Evolutionary conservation across 2,888 invertebrate species (phyloP).

Genomic region (Chouioia cunea): DNA sequence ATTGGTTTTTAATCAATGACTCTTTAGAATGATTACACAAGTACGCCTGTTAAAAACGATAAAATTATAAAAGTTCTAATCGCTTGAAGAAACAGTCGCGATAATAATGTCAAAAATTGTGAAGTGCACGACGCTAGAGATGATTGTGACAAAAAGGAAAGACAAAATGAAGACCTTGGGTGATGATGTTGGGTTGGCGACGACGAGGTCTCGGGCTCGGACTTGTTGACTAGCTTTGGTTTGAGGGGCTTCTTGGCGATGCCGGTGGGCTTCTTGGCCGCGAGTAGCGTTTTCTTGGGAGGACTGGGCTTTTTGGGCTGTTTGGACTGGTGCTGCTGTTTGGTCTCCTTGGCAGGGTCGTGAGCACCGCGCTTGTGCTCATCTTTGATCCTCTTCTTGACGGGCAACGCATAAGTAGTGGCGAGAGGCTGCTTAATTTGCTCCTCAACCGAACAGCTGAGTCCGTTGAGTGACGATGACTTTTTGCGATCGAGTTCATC

Average conservation of each 20-base stretch:
- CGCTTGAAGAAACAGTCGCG: no score
- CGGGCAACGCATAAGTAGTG: conserved; percentile 24
- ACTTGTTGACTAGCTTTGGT: conserved; percentile 56
- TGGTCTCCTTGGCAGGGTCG: neutral
- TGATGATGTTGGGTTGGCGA: no score
- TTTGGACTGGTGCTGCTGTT: conserved; percentile 25
- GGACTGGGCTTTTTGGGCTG: conserved; percentile 55
- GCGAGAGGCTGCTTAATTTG: conserved; percentile 49
- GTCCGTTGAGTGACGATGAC: no score
- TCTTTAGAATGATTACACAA: no score
- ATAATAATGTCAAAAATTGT: no score
- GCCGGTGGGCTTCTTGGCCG: conserved; percentile 58
- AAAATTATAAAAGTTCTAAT: no score
- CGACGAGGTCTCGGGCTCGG: conserved; percentile 58
- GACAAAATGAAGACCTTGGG: no score
- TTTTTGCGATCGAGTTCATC: conserved; percentile 47
- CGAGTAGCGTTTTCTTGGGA: conserved; percentile 58
- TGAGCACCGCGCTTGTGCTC: conserved; percentile 58
- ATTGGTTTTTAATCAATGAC: no score
- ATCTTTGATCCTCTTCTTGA: conserved; percentile 53
- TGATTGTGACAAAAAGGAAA: no score
- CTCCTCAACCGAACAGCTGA: conserved; percentile 49
- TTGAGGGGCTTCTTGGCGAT: conserved; percentile 57
- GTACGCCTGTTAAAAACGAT: no score
- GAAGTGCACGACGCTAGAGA: no score